These are phyloP conservation scores for Laspeyria flexula DNA, from an alignment of 2,888 invertebrate genomes.

Conservation along the genomic window DNA sequence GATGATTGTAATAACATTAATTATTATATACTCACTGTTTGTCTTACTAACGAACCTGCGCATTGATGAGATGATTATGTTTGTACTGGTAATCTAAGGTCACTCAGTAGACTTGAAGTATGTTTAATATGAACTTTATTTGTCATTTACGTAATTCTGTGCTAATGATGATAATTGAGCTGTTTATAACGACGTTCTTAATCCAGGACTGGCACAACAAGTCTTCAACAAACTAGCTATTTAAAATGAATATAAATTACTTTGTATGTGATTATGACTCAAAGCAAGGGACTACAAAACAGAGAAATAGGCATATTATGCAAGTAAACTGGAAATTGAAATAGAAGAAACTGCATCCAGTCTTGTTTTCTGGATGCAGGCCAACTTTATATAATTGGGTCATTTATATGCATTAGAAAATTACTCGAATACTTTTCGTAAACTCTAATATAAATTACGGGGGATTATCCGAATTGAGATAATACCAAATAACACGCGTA, in stretches of 20 bases:
- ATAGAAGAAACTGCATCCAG: conserved; percentile 62
- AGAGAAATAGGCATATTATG: conserved; percentile 30
- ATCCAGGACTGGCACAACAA: conserved; percentile 25
- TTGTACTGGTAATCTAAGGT: conserved; percentile 51
- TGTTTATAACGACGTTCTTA: conserved; percentile 31
- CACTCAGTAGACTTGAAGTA: conserved; percentile 41
- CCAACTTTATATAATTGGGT: conserved; percentile 73
- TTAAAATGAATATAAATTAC: conserved; percentile 21
- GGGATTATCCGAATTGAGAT: conserved; percentile 37
- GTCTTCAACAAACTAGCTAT: conserved; percentile 17
- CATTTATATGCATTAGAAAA: conserved; percentile 63
- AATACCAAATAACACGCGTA: conserved; percentile 25
- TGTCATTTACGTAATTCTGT: conserved; percentile 47
- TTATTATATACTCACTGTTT: conserved; percentile 39
- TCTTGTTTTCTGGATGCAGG: conserved; percentile 58
- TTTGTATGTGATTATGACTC: conserved; percentile 18
- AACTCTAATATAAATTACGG: conserved; percentile 40
- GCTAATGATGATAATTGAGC: conserved; percentile 45
- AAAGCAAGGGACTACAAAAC: conserved; percentile 22
- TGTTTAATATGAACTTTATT: conserved; percentile 45
- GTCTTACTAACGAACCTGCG: conserved; percentile 53
- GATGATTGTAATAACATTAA: conserved; percentile 35
- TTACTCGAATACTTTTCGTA: conserved; percentile 57
- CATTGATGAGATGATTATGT: conserved; percentile 48
- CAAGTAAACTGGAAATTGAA: conserved; percentile 54